Conservation (phyloP, 2,797 vertebrate species). For the Luscinia luscinia region DNA sequence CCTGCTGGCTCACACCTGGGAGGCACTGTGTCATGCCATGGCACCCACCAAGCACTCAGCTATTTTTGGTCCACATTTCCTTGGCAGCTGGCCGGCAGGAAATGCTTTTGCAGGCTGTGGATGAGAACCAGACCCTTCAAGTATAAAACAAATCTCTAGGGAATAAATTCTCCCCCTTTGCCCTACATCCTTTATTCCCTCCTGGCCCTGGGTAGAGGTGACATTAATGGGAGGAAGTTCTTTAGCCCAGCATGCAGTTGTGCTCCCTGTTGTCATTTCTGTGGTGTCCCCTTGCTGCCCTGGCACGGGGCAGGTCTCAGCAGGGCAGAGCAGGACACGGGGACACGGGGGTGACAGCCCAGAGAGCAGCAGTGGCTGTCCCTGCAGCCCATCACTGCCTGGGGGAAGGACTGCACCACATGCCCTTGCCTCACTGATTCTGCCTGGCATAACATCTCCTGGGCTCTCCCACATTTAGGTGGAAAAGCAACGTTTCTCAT, state of each 20-base stretch:
- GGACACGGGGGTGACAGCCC: not conserved
- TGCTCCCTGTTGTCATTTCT: not conserved
- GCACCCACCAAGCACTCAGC: not conserved
- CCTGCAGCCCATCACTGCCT: not conserved
- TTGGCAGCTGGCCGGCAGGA: constrained; percentile 42
- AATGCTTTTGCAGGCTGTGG: constrained; percentile 53
- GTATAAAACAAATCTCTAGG: not conserved
- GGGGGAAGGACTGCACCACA: not conserved
- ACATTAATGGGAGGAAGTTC: not conserved
- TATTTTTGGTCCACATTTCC: constrained; percentile 22
- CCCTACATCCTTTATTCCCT: constrained; percentile 4
- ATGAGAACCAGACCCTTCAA: constrained; percentile 56
- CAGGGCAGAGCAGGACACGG: not conserved
- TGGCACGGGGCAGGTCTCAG: not conserved
- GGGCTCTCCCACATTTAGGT: not conserved
- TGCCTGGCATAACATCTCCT: not conserved
- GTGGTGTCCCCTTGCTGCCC: not conserved
- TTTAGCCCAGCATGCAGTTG: not conserved
- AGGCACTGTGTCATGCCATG: not conserved
- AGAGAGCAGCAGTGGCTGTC: not conserved
- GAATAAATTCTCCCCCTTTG: constrained; percentile 40
- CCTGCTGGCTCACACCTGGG: not conserved
- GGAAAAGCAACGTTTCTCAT: not conserved
- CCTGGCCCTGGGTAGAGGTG: not conserved
- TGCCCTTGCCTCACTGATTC: not conserved